phyloP scores from a whole-genome alignment of 2,888 invertebrate genomes.

The Rotaria socialis region DNA sequence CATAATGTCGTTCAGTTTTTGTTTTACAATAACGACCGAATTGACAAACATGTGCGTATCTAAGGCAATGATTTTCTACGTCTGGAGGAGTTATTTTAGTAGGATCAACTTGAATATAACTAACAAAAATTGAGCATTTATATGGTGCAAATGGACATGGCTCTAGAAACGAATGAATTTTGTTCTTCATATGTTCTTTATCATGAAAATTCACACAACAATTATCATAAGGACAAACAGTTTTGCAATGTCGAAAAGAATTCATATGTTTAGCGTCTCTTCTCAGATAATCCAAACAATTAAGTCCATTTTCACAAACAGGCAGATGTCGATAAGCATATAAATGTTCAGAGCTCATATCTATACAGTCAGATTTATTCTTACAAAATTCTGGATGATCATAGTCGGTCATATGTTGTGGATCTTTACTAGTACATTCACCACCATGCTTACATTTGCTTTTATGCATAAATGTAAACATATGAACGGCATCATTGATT shows the following conservation, averaged over 20 bases:
- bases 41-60: neutral
- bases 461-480: neutral
- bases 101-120: neutral
- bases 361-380: neutral
- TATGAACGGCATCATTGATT: neutral
- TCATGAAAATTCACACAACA: neutral
- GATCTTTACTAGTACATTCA: neutral
- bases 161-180: neutral
- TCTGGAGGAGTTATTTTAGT: neutral
- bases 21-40: neutral
- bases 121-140: neutral
- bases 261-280: neutral
- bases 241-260: neutral
- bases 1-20: neutral
- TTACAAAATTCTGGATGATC: conserved; percentile 24
- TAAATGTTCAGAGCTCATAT: neutral
- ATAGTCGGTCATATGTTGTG: neutral
- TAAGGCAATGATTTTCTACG: neutral
- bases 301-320: neutral
- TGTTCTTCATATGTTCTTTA: neutral
- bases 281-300: neutral
- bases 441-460: neutral
- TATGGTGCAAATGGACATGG: neutral
- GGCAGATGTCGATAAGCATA: neutral
- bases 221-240: neutral